phyloP scores from a whole-genome alignment of 2,113 vertebrate genomes.

The Dipodomys spectabilis region DNA sequence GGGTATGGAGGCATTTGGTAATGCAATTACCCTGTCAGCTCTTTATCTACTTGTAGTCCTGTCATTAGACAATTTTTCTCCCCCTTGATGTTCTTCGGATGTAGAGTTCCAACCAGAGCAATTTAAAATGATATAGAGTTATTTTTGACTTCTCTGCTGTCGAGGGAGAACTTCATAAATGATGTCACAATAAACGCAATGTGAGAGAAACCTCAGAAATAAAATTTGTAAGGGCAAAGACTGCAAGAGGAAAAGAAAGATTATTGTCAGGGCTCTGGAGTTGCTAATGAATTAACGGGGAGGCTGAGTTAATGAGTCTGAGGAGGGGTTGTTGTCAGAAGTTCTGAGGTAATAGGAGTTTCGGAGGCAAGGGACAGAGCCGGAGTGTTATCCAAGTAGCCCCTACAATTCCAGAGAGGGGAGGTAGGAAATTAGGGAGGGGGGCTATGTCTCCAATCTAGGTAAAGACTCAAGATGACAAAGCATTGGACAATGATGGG shows the following conservation, averaged over 20 bases:
- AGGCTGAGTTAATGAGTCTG: slow-evolving; percentile 62
- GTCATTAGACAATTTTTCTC: slow-evolving; percentile 35
- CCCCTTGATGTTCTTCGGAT: slow-evolving; percentile 75
- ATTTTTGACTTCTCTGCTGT: slow-evolving; percentile 72
- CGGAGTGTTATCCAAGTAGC: background rate
- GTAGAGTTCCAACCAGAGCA: slow-evolving; percentile 59
- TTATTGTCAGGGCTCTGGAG: slow-evolving; percentile 38
- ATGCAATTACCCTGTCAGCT: slow-evolving; percentile 62
- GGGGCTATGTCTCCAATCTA: slow-evolving; percentile 22
- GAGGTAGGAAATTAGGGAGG: slow-evolving; percentile 39
- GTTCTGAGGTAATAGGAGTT: slow-evolving; percentile 73
- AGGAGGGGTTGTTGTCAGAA: slow-evolving; percentile 76
- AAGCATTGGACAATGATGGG: slow-evolving; percentile 48
- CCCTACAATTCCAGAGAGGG: background rate
- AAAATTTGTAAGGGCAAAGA: slow-evolving; percentile 62
- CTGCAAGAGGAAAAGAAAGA: background rate
- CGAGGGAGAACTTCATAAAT: slow-evolving; percentile 70
- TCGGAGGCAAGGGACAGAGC: slow-evolving; percentile 57
- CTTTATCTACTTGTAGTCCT: slow-evolving; percentile 66
- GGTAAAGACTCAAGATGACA: slow-evolving; percentile 33
- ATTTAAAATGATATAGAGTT: slow-evolving; percentile 73
- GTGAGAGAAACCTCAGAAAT: slow-evolving; percentile 68
- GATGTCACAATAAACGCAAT: slow-evolving; percentile 73
- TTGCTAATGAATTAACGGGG: slow-evolving; percentile 78
- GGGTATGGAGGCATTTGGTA: slow-evolving; percentile 57